Percentiles rank a stretch among this genome's conserved stretches.
These are phyloP conservation scores for Hoplias malabaricus DNA, from an alignment of 2,113 vertebrate genomes.

Conservation along the genomic window DNA sequence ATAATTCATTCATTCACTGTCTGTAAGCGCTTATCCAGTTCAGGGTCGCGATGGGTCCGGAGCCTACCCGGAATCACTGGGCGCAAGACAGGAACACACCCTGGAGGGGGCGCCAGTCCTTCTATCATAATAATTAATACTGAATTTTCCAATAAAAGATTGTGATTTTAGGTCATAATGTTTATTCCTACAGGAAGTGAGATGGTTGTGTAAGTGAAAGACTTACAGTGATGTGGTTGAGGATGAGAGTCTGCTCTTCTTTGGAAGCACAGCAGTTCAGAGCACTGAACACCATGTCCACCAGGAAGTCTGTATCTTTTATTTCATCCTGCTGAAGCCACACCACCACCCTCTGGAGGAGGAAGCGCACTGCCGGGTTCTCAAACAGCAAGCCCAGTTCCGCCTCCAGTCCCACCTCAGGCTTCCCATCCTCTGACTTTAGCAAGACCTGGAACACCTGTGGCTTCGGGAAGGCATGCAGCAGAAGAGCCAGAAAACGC, in stretches of 20 bases:
- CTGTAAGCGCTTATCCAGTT: too few relatives aligned
- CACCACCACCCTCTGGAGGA: constrained; percentile 78
- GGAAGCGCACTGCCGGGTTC: constrained; percentile 83
- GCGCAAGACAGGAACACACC: too few relatives aligned
- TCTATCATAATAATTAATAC: too few relatives aligned
- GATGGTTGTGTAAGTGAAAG: constrained; percentile 50
- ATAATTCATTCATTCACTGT: too few relatives aligned
- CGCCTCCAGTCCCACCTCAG: constrained; percentile 33
- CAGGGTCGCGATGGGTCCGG: too few relatives aligned
- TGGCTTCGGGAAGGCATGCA: constrained; percentile 81
- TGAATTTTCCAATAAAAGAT: too few relatives aligned
- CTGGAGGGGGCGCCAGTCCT: too few relatives aligned
- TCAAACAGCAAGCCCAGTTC: constrained; percentile 44
- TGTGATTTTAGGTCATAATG: too few relatives aligned
- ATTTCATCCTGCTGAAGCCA: constrained; percentile 84
- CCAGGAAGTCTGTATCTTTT: constrained; percentile 78
- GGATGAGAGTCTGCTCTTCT: constrained; percentile 79
- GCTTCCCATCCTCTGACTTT: constrained; percentile 59
- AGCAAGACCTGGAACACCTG: constrained; percentile 83
- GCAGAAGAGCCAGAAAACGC: constrained; percentile 84
- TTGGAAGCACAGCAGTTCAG: constrained; percentile 79
- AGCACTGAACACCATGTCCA: constrained; percentile 92
- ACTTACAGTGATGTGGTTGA: constrained; percentile 81
- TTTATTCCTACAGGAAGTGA: background rate
- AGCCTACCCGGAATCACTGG: too few relatives aligned